Evolutionary conservation across 1,140 invertebrate genomes (phyloP).

Genomic region (Polypedilum vanderplanki): DNA sequence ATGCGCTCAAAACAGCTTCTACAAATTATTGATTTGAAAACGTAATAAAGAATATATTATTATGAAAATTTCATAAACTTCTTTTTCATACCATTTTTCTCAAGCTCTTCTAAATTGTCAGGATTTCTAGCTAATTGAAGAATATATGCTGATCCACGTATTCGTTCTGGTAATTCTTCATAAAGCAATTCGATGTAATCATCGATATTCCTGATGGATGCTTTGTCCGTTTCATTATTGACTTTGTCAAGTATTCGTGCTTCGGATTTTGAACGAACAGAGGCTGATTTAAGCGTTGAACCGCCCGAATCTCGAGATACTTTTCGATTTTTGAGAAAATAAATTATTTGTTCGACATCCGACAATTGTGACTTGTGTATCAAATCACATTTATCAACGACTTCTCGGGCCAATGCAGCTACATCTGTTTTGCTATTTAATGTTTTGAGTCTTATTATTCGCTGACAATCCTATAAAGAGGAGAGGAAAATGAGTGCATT

Average conservation of each 20-base stretch:
- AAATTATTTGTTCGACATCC: constrained; percentile 87
- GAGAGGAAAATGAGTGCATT: constrained; percentile 33
- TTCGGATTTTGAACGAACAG: constrained; percentile 34
- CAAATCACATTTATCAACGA: constrained; percentile 80
- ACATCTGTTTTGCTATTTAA: constrained; percentile 76
- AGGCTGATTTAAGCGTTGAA: constrained; percentile 30
- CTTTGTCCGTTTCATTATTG: constrained; percentile 42
- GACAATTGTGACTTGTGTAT: constrained; percentile 76
- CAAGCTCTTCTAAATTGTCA: constrained; percentile 88
- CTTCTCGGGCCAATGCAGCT: constrained; percentile 70
- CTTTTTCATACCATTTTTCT: constrained; percentile 69
- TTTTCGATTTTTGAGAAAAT: constrained; percentile 81
- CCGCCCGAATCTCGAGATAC: constrained; percentile 41
- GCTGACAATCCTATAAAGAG: constrained; percentile 60
- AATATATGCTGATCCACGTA: constrained; percentile 85
- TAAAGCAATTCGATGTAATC: constrained; percentile 95
- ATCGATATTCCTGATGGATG: constrained; percentile 77
- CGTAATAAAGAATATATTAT: constrained; percentile 29
- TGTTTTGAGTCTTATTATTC: constrained; percentile 78
- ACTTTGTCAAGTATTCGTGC: constrained; percentile 35
- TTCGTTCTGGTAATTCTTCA: constrained; percentile 89
- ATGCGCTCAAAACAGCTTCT: constrained; percentile 93
- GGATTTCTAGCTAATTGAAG: constrained; percentile 84
- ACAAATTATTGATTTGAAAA: constrained; percentile 41
- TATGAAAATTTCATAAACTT: constrained; percentile 1